phyloP scores from a whole-genome alignment of 2,797 vertebrate species.

The Dromococcyx pavoninus region DNA sequence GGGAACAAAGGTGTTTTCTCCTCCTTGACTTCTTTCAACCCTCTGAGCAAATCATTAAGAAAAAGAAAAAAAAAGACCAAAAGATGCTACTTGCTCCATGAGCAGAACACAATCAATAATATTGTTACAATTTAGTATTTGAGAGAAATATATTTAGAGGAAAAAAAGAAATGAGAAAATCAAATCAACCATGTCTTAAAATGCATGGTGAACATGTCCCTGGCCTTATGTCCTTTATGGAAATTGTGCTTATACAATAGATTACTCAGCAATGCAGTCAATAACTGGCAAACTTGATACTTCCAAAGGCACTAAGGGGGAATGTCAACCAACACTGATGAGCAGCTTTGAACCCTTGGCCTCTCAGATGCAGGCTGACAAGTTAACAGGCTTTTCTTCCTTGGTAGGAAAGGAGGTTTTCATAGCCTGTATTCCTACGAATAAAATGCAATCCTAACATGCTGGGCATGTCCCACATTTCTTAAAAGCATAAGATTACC shows the following conservation, averaged over 20 bases:
- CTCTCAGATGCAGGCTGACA: conserved; percentile 59
- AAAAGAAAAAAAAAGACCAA: neutral
- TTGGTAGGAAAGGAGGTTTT: neutral
- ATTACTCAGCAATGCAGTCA: conserved; percentile 68
- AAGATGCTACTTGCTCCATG: neutral
- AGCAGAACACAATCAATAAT: conserved; percentile 37
- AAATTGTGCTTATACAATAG: conserved; percentile 74
- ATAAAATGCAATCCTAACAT: conserved; percentile 46
- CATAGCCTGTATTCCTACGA: conserved; percentile 18
- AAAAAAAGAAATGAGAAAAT: conserved; percentile 57
- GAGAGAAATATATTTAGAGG: conserved; percentile 28
- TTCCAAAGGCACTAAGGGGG: conserved; percentile 68
- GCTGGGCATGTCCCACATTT: conserved; percentile 13
- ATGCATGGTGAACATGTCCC: conserved; percentile 57
- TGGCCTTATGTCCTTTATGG: conserved; percentile 61
- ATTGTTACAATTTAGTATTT: conserved; percentile 36
- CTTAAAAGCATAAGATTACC: conserved; percentile 47
- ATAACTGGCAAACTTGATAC: conserved; percentile 71
- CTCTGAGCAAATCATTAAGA: conserved; percentile 24
- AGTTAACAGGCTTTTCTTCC: conserved; percentile 61
- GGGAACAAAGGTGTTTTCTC: conserved; percentile 1
- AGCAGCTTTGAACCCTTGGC: conserved; percentile 59
- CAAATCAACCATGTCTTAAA: conserved; percentile 54
- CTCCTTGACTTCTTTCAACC: neutral
- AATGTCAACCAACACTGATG: conserved; percentile 66